Conservation (phyloP, 2,888 invertebrate genomes). For the Acanthosepion esculentum region DNA sequence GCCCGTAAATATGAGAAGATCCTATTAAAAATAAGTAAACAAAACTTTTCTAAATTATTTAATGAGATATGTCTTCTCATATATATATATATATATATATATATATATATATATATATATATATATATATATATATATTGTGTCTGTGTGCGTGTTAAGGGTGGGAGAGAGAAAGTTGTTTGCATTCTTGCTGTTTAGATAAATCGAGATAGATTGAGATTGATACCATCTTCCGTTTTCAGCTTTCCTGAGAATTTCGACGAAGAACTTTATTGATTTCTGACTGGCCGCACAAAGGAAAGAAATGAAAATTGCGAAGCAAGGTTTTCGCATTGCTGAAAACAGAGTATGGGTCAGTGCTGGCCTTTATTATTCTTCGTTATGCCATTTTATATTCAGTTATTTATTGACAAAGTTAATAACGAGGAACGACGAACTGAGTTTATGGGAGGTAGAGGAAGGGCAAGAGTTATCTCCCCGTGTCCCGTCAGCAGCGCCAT, state of each 20-base stretch:
- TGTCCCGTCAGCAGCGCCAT: background rate
- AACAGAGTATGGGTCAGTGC: background rate
- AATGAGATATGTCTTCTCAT: too few species aligned
- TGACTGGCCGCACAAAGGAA: background rate
- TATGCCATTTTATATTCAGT: background rate
- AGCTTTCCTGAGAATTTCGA: background rate
- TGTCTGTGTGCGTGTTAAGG: fast-evolving
- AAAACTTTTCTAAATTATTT: too few species aligned
- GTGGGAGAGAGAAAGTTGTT: background rate
- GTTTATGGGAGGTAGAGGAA: background rate
- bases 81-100: too few species aligned
- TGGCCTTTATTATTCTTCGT: background rate
- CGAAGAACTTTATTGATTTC: background rate
- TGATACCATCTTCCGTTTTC: background rate
- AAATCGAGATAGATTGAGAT: background rate
- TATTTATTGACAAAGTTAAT: conserved; percentile 4
- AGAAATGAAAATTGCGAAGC: background rate
- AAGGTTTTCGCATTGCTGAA: background rate
- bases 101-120: too few species aligned
- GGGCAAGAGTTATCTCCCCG: background rate
- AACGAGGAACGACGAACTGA: background rate
- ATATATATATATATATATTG: too few species aligned
- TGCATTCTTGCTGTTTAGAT: too few species aligned
- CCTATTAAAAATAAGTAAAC: too few species aligned
- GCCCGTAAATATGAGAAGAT: too few species aligned